These are phyloP conservation scores for Epirrhoe alternata DNA, from an alignment of 2,888 invertebrate genomes.

Conservation along the genomic window DNA sequence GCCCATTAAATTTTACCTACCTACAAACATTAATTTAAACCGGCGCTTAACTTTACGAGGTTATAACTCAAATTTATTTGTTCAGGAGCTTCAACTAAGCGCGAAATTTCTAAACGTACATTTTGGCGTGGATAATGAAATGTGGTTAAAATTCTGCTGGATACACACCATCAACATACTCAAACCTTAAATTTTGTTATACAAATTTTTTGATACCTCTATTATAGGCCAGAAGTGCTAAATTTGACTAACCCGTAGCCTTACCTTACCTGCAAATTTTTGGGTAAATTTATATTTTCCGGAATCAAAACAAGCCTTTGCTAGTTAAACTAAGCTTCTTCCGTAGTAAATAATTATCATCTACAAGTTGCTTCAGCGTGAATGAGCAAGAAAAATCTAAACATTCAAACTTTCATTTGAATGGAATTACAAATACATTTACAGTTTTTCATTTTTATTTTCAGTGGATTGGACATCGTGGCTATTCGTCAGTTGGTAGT, in stretches of 20 bases:
- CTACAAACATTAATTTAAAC: conserved; percentile 49
- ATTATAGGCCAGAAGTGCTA: too few species aligned
- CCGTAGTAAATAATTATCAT: too few species aligned
- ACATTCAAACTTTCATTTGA: too few species aligned
- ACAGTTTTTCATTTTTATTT: conserved; percentile 44
- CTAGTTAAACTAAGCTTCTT: too few species aligned
- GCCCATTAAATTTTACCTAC: conserved; percentile 46
- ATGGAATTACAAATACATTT: too few species aligned
- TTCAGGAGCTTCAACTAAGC: conserved; percentile 51
- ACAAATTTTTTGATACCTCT: background rate
- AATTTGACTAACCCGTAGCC: too few species aligned
- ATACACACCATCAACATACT: background rate
- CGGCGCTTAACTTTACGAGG: conserved; percentile 52
- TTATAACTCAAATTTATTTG: conserved; percentile 57
- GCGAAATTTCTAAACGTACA: conserved; percentile 46
- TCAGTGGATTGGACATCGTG: conserved; percentile 90
- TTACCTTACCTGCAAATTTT: too few species aligned
- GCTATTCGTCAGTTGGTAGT: conserved; percentile 90
- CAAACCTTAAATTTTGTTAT: background rate
- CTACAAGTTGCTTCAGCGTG: too few species aligned
- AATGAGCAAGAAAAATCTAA: too few species aligned
- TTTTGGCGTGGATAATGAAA: conserved; percentile 28
- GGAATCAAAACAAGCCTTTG: too few species aligned
- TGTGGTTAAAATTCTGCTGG: conserved; percentile 3
- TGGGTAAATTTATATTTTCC: too few species aligned